Evolutionary conservation across 2,797 vertebrate genomes (phyloP).

Genomic region (Loris lydekkerianus): DNA sequence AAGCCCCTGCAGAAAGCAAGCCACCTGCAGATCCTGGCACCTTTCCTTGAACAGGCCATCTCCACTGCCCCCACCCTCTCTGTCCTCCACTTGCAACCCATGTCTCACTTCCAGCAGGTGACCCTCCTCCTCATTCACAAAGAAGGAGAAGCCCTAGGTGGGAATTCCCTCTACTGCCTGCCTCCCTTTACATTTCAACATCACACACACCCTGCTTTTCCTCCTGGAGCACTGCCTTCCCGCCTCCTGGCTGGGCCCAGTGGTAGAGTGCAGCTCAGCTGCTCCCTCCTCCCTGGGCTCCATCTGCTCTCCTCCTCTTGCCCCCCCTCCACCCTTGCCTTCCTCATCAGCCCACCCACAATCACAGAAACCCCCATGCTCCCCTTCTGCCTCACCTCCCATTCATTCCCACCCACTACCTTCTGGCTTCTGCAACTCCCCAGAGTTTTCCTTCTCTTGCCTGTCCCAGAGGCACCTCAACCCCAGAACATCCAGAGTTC

Average conservation of each 20-base stretch:
- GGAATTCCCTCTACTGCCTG: background rate
- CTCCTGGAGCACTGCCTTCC: background rate
- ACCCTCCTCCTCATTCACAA: background rate
- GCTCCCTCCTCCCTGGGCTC: background rate
- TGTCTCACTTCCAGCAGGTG: background rate
- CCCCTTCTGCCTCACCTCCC: background rate
- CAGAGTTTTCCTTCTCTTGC: background rate
- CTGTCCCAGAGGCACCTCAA: background rate
- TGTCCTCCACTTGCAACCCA: background rate
- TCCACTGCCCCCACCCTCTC: background rate
- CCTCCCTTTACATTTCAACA: background rate
- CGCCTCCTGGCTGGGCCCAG: background rate
- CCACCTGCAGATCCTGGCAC: background rate
- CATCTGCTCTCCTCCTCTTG: background rate
- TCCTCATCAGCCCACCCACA: background rate
- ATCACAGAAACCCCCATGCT: background rate
- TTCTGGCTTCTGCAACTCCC: background rate
- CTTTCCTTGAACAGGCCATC: background rate
- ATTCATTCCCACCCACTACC: background rate
- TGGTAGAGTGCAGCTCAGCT: background rate
- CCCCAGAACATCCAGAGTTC: background rate
- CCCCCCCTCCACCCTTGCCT: background rate
- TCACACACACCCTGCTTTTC: background rate
- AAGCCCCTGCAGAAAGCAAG: background rate
- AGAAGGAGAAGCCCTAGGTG: background rate